Conservation (phyloP, 2,888 invertebrate species). For the Pachymerium ferrugineum region DNA sequence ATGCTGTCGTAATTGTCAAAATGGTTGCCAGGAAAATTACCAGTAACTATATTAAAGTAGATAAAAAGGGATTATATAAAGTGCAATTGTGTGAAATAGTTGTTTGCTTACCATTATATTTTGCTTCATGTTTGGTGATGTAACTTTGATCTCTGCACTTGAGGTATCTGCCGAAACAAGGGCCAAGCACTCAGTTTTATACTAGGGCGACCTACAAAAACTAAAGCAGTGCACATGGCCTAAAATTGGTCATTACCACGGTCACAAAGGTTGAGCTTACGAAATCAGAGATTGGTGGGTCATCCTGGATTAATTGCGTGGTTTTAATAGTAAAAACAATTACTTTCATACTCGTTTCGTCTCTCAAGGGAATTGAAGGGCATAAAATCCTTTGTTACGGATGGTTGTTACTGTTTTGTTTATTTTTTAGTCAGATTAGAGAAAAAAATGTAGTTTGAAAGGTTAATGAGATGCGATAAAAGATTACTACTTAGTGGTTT, state of each 20-base stretch:
- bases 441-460: too few species aligned
- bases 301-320: not conserved
- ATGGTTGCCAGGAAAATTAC: not conserved
- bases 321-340: not conserved
- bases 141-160: not conserved
- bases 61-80: not conserved
- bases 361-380: too few species aligned
- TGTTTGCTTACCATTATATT: not conserved
- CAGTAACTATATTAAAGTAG: not conserved
- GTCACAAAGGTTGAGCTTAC: not conserved
- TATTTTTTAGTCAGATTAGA: too few species aligned
- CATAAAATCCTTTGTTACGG: not conserved
- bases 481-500: too few species aligned
- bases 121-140: conserved; percentile 1
- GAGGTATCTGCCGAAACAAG: not conserved
- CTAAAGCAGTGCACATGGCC: not conserved
- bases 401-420: not conserved
- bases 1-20: not conserved
- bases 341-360: not conserved
- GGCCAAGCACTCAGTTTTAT: not conserved
- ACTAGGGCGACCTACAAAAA: conserved; percentile 5
- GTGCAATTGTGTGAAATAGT: not conserved
- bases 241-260: not conserved
- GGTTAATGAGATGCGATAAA: too few species aligned
- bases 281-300: not conserved